These are phyloP conservation scores for Helarctos malayanus DNA, from an alignment of 2,797 vertebrate genomes.

Conservation along the genomic window DNA sequence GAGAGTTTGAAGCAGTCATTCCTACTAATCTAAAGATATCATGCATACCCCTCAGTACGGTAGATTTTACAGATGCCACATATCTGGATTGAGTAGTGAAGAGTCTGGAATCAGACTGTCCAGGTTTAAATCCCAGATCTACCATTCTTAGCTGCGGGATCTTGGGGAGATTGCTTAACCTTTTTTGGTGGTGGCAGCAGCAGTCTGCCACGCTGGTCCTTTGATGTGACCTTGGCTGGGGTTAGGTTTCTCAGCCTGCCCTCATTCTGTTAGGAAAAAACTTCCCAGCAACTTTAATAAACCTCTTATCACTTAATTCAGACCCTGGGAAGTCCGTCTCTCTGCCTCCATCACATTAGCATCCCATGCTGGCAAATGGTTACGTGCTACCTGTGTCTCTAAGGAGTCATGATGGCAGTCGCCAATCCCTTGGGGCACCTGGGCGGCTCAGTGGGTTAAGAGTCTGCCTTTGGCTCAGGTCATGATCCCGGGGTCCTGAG, in stretches of 20 bases:
- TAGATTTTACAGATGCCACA: neutral
- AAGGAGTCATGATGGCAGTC: too few relatives aligned
- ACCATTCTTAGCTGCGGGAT: neutral
- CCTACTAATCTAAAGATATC: neutral
- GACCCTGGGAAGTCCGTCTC: neutral
- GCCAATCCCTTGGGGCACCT: neutral
- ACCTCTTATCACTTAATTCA: neutral
- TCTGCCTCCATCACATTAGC: neutral
- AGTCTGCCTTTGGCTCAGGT: too few relatives aligned
- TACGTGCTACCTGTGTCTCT: neutral
- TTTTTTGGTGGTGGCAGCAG: neutral
- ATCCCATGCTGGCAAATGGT: neutral
- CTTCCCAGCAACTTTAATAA: neutral
- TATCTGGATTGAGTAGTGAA: neutral
- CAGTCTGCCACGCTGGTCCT: neutral
- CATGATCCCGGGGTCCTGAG: too few relatives aligned
- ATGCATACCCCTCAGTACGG: accelerated
- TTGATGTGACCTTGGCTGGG: neutral
- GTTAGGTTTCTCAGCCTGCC: neutral
- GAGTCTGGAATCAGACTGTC: slow-evolving; percentile 7
- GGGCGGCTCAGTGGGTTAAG: too few relatives aligned
- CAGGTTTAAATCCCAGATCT: neutral
- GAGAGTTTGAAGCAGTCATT: neutral
- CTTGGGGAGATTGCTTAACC: neutral
- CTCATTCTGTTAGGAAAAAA: neutral